Conservation (phyloP, 2,113 vertebrate species). For the Gasterosteus nipponicus region DNA sequence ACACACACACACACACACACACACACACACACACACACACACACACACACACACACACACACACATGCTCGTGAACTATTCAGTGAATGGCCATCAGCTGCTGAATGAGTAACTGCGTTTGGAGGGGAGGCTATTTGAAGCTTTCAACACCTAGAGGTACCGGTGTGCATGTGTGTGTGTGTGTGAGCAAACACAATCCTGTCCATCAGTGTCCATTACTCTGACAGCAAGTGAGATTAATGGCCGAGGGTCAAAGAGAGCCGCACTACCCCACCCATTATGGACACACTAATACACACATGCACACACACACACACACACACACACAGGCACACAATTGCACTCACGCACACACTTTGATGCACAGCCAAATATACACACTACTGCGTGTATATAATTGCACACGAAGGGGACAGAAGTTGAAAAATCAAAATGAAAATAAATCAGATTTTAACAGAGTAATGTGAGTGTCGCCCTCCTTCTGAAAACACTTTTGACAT, state of each 20-base stretch:
- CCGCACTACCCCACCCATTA: constrained; percentile 46
- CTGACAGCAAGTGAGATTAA: constrained; percentile 86
- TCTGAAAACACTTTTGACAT: background rate
- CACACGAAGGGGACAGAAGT: background rate
- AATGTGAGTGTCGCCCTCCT: background rate
- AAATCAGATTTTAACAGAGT: background rate
- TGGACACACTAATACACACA: constrained; percentile 50
- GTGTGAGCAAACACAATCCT: constrained; percentile 71
- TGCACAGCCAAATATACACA: background rate
- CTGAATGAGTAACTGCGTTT: constrained; percentile 68
- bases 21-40: background rate
- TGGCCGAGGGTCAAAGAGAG: constrained; percentile 81
- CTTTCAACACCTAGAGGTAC: constrained; percentile 66
- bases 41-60: background rate
- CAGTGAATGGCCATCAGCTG: constrained; percentile 71
- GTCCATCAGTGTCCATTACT: constrained; percentile 84
- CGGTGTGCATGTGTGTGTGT: constrained; percentile 39
- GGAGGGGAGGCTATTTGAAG: constrained; percentile 51
- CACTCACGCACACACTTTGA: background rate
- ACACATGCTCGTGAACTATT: constrained; percentile 35
- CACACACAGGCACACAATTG: constrained; percentile 5
- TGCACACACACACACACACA: constrained; percentile 24
- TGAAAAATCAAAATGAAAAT: background rate
- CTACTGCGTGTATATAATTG: background rate
- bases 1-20: background rate